These are phyloP conservation scores for Motacilla alba DNA, from an alignment of 2,113 vertebrate genomes.

Conservation along the genomic window DNA sequence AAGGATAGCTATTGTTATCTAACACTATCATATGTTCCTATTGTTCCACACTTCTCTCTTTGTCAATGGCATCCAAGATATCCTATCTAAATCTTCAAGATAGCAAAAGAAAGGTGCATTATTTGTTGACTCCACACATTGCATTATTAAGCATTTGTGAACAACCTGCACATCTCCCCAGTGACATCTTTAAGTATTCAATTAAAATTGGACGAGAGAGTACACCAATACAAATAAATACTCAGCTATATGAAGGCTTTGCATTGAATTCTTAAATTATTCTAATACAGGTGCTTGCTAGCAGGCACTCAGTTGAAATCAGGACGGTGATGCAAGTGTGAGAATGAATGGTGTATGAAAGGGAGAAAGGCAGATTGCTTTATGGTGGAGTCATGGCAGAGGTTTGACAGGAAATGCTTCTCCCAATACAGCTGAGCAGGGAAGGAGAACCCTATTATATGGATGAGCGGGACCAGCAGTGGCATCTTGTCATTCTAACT, in stretches of 20 bases:
- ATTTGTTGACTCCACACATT: not conserved
- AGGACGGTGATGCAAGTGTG: not conserved
- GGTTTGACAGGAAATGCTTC: conserved; percentile 52
- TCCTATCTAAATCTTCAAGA: not conserved
- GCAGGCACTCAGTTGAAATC: conserved; percentile 23
- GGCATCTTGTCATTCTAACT: conserved; percentile 67
- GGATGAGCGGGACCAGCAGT: conserved; percentile 46
- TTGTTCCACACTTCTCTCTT: conserved; percentile 31
- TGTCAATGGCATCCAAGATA: conserved; percentile 13
- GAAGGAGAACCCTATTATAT: conserved; percentile 64
- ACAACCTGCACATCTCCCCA: not conserved
- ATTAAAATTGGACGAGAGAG: conserved; percentile 6
- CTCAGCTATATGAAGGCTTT: not conserved
- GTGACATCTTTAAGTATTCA: not conserved
- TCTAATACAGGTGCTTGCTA: conserved; percentile 19
- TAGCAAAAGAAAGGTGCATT: not conserved
- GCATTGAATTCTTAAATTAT: conserved; percentile 1
- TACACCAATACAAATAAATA: not conserved
- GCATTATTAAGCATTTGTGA: conserved; percentile 12
- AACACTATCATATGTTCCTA: conserved; percentile 18
- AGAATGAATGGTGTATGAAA: conserved; percentile 28
- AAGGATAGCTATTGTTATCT: conserved; percentile 49
- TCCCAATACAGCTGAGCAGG: conserved; percentile 20
- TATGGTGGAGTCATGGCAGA: conserved; percentile 49
- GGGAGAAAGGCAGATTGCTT: conserved; percentile 32